A percentile compares a stretch with the other conserved stretches of the same genome.
phyloP scores from a whole-genome alignment of 2,113 vertebrate genomes.

The Nycticorax nycticorax region DNA sequence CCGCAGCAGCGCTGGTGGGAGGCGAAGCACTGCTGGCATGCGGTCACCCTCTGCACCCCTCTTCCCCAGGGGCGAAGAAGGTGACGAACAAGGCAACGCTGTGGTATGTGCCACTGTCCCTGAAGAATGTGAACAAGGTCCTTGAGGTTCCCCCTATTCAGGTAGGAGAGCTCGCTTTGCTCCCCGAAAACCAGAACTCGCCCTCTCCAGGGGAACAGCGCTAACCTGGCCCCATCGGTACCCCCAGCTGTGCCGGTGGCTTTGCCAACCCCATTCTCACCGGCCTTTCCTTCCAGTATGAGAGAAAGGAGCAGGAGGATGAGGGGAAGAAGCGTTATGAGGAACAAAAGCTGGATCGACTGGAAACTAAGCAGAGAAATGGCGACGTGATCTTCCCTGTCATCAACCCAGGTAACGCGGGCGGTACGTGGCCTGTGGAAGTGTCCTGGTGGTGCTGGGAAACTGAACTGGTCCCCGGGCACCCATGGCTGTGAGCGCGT shows the following conservation, averaged over 20 bases:
- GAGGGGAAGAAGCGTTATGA: constrained; percentile 90
- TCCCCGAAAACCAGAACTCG: not conserved
- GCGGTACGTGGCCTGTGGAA: accelerated
- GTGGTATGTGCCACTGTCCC: constrained; percentile 93
- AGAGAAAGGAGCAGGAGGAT: constrained; percentile 80
- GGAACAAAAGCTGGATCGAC: constrained; percentile 87
- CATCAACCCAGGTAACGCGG: constrained; percentile 78
- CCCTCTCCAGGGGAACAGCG: accelerated
- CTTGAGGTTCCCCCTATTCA: constrained; percentile 89
- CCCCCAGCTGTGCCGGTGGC: not conserved
- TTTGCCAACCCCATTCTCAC: not conserved
- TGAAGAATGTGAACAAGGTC: constrained; percentile 89
- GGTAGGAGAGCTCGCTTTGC: constrained; percentile 69
- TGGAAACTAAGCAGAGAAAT: constrained; percentile 84
- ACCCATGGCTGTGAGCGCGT: accelerated
- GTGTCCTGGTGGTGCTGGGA: not conserved
- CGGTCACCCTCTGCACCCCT: not conserved
- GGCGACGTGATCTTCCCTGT: constrained; percentile 76
- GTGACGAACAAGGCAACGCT: constrained; percentile 90
- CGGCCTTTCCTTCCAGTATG: constrained; percentile 73
- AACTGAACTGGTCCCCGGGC: not conserved
- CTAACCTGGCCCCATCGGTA: not conserved
- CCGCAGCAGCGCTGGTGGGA: accelerated
- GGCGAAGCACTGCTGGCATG: not conserved
- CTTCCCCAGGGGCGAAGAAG: constrained; percentile 82